Evolutionary conservation across 2,797 vertebrate genomes (phyloP), one percentile per base, ranked within the genome.

Genomic region (Danio choprae): DNA sequence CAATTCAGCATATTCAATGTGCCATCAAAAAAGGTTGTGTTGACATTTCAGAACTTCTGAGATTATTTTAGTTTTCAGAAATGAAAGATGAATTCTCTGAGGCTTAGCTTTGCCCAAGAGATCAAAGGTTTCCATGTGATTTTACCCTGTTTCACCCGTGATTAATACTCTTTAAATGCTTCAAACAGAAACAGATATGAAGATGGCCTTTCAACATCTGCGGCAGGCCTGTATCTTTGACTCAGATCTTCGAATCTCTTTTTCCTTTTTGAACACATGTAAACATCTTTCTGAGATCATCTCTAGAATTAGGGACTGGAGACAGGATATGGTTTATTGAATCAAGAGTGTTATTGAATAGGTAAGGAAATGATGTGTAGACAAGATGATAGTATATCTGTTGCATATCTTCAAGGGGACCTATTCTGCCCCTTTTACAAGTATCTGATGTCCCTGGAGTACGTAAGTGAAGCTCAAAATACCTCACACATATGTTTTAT

Each of bases 71-170:
- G 15, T 11, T 44, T 60, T 50, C 7, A 16, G 8, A 74, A 74
- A 74, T 3, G 3, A 2, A 18, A 59, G 1, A 46, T 29, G 13
- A 58, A 36, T 29, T 73, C 3, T 55, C 7, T 9, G 18, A 58
- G 12, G 8, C 15, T 46, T 13, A 46, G 12, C 20, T 7, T 75
- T 51, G 7, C 48, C 73, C 36, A 20, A 63, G n/a, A 63, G 7
- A 50, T 75, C 29, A 63, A 51, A 75, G 29, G n/a, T 75, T 41
- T 7, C n/a, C 36, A 41, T 74, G 59, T 63, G 46, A 41, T 51
- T 64, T 29, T 22, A 43, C 11, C 20, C 5, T 11, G 46, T 44
- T 46, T 51, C 12, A 51, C 58, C 0, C 13, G 15, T 44, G 13
- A 63, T 6, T 63, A 75, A 63, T 63, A 51, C 5, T 48, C 10